phyloP scores from a whole-genome alignment of 2,797 vertebrate genomes.

The Cacajao melanocephalus region DNA sequence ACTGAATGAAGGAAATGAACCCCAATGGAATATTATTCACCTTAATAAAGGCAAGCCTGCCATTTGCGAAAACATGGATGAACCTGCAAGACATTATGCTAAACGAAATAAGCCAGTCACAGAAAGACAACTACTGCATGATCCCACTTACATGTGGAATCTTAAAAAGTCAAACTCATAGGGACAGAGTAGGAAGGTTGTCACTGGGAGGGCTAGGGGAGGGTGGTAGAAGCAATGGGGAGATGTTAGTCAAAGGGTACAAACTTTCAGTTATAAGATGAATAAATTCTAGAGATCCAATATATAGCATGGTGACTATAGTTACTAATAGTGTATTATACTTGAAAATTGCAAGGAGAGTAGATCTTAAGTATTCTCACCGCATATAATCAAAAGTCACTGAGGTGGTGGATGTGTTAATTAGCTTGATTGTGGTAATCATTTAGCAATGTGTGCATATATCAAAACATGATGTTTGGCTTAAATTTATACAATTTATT shows the following conservation, averaged over 20 bases:
- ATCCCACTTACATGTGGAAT: background rate
- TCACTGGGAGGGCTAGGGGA: background rate
- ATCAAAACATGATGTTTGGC: background rate
- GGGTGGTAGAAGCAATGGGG: background rate
- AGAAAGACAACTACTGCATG: background rate
- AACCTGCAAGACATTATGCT: background rate
- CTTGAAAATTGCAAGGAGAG: background rate
- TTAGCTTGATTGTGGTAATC: background rate
- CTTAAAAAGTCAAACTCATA: background rate
- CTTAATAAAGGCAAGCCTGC: background rate
- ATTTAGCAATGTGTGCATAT: background rate
- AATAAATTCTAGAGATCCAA: background rate
- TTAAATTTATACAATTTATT: background rate
- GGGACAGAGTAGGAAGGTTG: background rate
- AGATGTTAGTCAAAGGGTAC: background rate
- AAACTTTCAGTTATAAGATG: background rate
- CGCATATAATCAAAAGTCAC: background rate
- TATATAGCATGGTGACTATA: background rate
- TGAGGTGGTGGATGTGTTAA: background rate
- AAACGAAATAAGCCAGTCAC: background rate
- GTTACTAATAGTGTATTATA: background rate
- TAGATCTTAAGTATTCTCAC: background rate
- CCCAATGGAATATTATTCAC: background rate
- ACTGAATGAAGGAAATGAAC: background rate
- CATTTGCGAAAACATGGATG: background rate